These are phyloP conservation scores for Pocillopora damicornis DNA, from an alignment of 64 coral and sea anemone genomes.

Conservation along the genomic window DNA sequence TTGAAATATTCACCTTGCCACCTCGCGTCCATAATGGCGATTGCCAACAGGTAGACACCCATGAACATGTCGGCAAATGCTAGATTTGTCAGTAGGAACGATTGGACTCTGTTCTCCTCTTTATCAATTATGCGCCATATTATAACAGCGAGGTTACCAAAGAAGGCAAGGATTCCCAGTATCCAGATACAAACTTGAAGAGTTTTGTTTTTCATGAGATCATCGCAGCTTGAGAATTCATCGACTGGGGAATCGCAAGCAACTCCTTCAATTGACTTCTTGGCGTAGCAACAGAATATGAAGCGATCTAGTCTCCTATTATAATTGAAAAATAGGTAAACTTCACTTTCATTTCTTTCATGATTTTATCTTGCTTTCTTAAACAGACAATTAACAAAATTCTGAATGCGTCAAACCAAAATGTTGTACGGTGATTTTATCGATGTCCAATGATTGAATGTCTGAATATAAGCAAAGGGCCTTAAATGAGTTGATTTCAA, in stretches of 20 bases:
- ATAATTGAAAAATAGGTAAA: neutral
- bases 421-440: too few relatives aligned
- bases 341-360: neutral
- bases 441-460: too few relatives aligned
- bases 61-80: slow-evolving; percentile 36
- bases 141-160: slow-evolving; percentile 27
- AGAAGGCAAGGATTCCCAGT: slow-evolving; percentile 25
- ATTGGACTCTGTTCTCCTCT: slow-evolving; percentile 20
- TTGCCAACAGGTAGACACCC: slow-evolving; percentile 23
- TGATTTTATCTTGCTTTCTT: neutral
- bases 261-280: slow-evolving; percentile 17
- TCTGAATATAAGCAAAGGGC: too few relatives aligned
- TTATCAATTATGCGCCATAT: slow-evolving; percentile 16
- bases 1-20: slow-evolving; percentile 32
- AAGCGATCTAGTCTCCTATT: slow-evolving; percentile 38
- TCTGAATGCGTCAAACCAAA: neutral
- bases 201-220: slow-evolving; percentile 46
- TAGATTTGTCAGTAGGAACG: slow-evolving; percentile 35
- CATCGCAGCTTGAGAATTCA: slow-evolving; percentile 47
- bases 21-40: slow-evolving; percentile 15
- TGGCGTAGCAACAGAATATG: slow-evolving; percentile 37
- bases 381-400: too few relatives aligned
- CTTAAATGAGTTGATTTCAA: too few relatives aligned
- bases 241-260: slow-evolving; percentile 18
- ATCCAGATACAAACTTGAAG: slow-evolving; percentile 30